Evolutionary conservation across 2,797 vertebrate genomes (phyloP), one percentile per base, ranked within the genome.

Genomic region (Rhinoraja longicauda): DNA sequence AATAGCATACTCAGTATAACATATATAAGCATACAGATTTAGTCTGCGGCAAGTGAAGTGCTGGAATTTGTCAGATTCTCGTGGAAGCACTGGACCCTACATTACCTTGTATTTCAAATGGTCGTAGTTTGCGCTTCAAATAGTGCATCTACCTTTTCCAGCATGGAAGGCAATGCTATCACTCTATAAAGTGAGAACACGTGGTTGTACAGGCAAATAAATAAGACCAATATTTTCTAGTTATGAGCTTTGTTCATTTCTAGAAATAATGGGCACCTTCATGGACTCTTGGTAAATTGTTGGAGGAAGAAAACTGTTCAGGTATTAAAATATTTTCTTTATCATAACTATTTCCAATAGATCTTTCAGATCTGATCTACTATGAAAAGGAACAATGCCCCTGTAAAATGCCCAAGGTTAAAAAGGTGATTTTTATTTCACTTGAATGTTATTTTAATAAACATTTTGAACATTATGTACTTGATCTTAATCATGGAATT

Each of bases 331-430:
- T 19, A 78, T 88, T 88, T 67, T 45, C 36, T 70, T 26, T 53
- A 92, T 29, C 15, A 12, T 73, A 92, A 29, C 70, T 75, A 53
- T 45, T 75, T 92, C 24, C 24, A 15, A 45, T 70, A 92, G 90
- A 4, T 75, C 13, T 75, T 75, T 29, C 70, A 9, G 70, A 92
- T 75, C 36, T 92, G 29, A 53, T 75, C 39, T 92, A 75, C 39
- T 92, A 92, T 92, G 90, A 92, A 75, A 92, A 92, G 70, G 90
- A 92, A 17, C 70, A 92, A 72, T 92, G 90, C 26, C 90, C 90
- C 1, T 92, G 90, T 92, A 57, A n/a, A 29, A 92, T 92, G 72
- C 90, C 90, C 70, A 92, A n/a, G 70, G 15, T 92, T 53, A 92
- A 75, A 53, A 92, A 92, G 90, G 90, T 92, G 72, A 92, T 39